A percentile compares a stretch with the other conserved stretches of the same genome.
phyloP scores from a whole-genome alignment of 1,140 invertebrate genomes.

The Pissodes strobi region DNA sequence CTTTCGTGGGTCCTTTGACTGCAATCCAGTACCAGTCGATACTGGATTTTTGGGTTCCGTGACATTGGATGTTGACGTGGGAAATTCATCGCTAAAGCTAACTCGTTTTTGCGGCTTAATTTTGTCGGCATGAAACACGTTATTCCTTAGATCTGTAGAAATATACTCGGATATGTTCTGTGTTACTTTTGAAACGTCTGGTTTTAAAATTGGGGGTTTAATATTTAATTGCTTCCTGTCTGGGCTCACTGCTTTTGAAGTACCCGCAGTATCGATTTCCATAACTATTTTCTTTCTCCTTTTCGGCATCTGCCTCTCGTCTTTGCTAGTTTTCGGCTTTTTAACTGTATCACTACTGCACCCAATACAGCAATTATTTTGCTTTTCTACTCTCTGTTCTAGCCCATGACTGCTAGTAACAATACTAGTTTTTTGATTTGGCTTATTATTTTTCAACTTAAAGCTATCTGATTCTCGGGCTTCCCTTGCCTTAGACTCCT shows the following conservation, averaged over 20 bases:
- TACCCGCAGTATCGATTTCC: background rate
- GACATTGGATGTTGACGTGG: conserved; percentile 13
- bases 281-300: background rate
- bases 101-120: conserved; percentile 4
- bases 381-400: background rate
- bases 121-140: too few relatives aligned
- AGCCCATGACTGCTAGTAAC: background rate
- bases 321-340: background rate
- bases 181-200: too few relatives aligned
- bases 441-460: background rate
- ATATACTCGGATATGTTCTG: too few relatives aligned
- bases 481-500: conserved; percentile 22
- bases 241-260: background rate
- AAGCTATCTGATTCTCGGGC: background rate
- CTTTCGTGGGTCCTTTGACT: conserved; percentile 6
- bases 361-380: background rate
- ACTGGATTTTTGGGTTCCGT: conserved; percentile 6
- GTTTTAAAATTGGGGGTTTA: background rate
- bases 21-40: too few relatives aligned
- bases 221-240: background rate
- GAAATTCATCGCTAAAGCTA: conserved; percentile 7
- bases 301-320: background rate
- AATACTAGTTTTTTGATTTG: background rate
- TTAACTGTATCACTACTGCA: background rate
- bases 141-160: background rate